Conservation (phyloP, 1,140 invertebrate species). For the Forficula auricularia region DNA sequence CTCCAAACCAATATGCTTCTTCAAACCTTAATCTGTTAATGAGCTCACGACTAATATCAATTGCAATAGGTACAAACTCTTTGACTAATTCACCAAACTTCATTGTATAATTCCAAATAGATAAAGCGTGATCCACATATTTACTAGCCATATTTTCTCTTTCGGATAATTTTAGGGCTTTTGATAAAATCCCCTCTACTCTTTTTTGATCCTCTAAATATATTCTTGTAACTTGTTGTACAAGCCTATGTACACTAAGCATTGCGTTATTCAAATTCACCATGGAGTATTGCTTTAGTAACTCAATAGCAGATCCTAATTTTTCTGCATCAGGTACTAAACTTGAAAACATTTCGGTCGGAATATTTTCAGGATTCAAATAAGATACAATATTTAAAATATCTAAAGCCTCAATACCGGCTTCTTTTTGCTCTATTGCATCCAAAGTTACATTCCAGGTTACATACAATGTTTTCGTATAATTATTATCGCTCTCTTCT, state of each 20-base stretch:
- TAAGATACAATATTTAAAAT: constrained; percentile 8
- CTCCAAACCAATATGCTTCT: no score
- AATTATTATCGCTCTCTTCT: constrained; percentile 6
- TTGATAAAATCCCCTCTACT: neutral
- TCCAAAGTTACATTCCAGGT: constrained; percentile 14
- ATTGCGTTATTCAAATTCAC: neutral
- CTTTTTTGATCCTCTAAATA: neutral
- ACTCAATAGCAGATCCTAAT: neutral
- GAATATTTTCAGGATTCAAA: constrained; percentile 7
- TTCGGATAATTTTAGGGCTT: neutral
- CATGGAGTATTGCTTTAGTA: constrained; percentile 5
- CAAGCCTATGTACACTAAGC: constrained; percentile 5
- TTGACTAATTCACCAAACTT: no score
- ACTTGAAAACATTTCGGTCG: constrained; percentile 1
- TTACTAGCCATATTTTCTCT: no score
- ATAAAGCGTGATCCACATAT: no score
- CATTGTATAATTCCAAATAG: no score
- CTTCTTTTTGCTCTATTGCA: constrained; percentile 7
- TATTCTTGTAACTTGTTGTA: constrained; percentile 7
- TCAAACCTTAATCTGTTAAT: no score
- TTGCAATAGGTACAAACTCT: no score
- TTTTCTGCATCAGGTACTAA: neutral
- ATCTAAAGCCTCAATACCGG: constrained; percentile 10
- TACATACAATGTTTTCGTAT: constrained; percentile 12
- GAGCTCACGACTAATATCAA: no score